phyloP scores from a whole-genome alignment of 2,797 vertebrate species.

The Trichosurus vulpecula region DNA sequence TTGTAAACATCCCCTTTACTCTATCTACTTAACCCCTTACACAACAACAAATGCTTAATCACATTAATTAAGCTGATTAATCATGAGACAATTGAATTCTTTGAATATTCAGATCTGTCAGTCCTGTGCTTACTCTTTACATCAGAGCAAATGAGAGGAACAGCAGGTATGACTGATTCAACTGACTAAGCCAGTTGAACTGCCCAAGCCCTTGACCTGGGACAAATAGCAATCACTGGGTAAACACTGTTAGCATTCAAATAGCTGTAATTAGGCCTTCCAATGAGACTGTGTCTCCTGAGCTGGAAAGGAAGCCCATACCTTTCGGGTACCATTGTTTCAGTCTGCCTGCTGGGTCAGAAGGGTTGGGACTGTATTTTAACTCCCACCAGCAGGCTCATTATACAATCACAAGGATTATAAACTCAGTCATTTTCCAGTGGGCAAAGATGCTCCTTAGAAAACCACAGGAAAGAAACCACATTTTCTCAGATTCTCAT shows the following conservation, averaged over 20 bases:
- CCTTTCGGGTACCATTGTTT: not conserved
- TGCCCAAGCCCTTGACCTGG: not conserved
- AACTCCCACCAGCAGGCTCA: not conserved
- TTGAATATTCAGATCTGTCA: not conserved
- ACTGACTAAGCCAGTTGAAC: not conserved
- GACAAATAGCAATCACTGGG: not conserved
- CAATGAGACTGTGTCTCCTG: not conserved
- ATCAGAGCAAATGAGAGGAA: not conserved
- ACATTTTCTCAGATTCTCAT: not conserved
- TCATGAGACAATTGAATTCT: not conserved
- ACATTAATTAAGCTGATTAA: not conserved
- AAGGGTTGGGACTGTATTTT: not conserved
- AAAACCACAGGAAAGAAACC: not conserved
- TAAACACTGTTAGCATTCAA: not conserved
- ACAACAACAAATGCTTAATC: not conserved
- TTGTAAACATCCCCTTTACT: not conserved
- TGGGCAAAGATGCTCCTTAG: not conserved
- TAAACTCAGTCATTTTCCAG: conserved; percentile 3
- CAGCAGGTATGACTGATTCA: not conserved
- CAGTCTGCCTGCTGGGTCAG: not conserved
- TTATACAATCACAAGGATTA: not conserved
- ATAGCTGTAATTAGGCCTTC: not conserved
- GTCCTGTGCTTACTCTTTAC: not conserved
- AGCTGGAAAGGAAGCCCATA: not conserved
- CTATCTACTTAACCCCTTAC: not conserved